phyloP scores from a whole-genome alignment of 2,888 invertebrate species.

The Nemapogon koenigi region DNA sequence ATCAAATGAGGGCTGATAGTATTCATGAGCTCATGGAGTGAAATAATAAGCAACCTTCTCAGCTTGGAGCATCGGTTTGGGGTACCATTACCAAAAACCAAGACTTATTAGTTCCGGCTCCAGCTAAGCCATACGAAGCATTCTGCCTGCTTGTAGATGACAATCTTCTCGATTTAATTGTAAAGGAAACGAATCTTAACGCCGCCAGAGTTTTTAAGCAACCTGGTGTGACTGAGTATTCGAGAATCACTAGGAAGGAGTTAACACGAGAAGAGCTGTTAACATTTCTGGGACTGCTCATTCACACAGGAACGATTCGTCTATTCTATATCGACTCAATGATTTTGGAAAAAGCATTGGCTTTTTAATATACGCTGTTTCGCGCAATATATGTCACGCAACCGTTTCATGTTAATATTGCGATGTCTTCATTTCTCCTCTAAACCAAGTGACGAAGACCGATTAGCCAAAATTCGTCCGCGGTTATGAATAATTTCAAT shows the following conservation, averaged over 20 bases:
- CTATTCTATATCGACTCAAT: too few species aligned
- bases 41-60: not conserved
- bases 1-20: too few species aligned
- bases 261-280: slow-evolving; percentile 21
- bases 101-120: not conserved
- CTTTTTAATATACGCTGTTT: slow-evolving; percentile 26
- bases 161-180: not conserved
- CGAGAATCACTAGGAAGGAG: too few species aligned
- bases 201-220: not conserved
- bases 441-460: slow-evolving; percentile 20
- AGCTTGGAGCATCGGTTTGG: not conserved
- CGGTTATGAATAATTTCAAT: slow-evolving; percentile 31
- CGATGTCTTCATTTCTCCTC: slow-evolving; percentile 25
- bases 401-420: slow-evolving; percentile 28
- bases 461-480: slow-evolving; percentile 24
- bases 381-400: slow-evolving; percentile 24
- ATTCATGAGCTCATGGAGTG: not conserved
- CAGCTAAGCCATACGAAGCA: not conserved
- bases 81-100: not conserved
- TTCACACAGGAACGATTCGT: slow-evolving; percentile 29
- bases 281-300: slow-evolving; percentile 29
- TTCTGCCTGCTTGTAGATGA: not conserved
- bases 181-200: not conserved
- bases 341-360: slow-evolving; percentile 27
- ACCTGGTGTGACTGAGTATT: too few species aligned